Base-by-base conservation (phyloP, 2,888 invertebrate genomes). In the Ophioninae sp. region DNA sequence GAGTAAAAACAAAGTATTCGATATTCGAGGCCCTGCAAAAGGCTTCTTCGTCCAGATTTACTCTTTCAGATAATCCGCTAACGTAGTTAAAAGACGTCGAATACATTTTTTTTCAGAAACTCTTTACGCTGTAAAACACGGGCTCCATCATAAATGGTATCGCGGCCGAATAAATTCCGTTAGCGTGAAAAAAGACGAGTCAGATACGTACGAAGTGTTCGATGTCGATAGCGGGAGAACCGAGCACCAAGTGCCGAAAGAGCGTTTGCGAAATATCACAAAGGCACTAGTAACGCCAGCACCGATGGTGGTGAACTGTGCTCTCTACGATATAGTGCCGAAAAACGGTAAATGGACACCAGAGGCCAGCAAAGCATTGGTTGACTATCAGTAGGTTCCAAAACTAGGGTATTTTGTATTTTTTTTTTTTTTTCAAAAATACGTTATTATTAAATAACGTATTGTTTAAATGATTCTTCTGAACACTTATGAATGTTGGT, bases 141-240 rank as follows among this genome's bases (percentile, higher is more conserved):
- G 91, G 71, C 90, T 89, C 0, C 94, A 95, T 87, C 93, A 94
- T 30, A 92, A 93, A 86, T 97, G 96, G 97, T 95, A 95, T 88
- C 94, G 97, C 77, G 96, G 95, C 10, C 93, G 94, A 69, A 92
- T 96, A 0, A 89, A 93, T 37, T 91, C 89, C 68, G 88, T 90
- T 82, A 82, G 89, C 63, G 84, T 88, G 73, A 67, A 91, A 88
- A 61, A 88, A 88, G 80, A 88, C 0, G 87, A 89, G 1, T 90
- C 93, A 3, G 91, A 93, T 0, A 85, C 90, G 0, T 95, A 94
- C 87, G 93, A 94, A 39, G 94, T 96, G 2, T 94, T 94, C 87
- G 95, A 95, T 85, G 93, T 96, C 23, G 96, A 97, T 91, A 94
- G 95, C 86, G 97, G 96, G 1, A 93, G 94, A 86, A 93, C 91